Conservation (phyloP, 2,888 invertebrate genomes). For the Linhomoeus sp. region DNA sequence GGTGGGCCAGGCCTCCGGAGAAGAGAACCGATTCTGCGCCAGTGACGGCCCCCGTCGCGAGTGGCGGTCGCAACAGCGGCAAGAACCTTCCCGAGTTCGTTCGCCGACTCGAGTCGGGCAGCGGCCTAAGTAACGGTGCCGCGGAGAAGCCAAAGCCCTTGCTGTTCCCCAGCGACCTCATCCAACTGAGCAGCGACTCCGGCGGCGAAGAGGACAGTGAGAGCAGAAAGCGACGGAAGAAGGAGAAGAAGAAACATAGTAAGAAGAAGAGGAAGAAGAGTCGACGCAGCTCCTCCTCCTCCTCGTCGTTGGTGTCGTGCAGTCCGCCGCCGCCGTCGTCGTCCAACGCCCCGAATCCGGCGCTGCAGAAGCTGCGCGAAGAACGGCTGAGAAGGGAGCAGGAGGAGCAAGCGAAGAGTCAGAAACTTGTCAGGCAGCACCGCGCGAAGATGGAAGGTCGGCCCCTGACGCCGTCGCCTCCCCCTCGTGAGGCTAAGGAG, state of each 20-base stretch:
- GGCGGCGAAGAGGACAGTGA: conserved; percentile 8
- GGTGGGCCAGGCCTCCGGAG: too few relatives aligned
- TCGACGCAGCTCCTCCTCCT: conserved; percentile 19
- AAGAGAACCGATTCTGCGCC: too few relatives aligned
- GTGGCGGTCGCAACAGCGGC: too few relatives aligned
- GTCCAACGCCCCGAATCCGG: conserved; percentile 13
- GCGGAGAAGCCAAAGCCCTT: too few relatives aligned
- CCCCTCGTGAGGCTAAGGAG: conserved; percentile 12
- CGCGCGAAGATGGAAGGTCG: too few relatives aligned
- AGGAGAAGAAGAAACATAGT: conserved; percentile 12
- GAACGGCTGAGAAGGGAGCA: conserved; percentile 60
- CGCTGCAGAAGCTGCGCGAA: conserved; percentile 47
- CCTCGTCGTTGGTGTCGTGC: conserved; percentile 6
- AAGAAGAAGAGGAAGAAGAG: conserved; percentile 15
- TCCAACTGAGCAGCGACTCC: too few relatives aligned
- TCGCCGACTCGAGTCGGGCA: too few relatives aligned
- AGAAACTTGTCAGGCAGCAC: too few relatives aligned
- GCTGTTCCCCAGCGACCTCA: too few relatives aligned
- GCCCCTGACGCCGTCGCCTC: conserved; percentile 43
- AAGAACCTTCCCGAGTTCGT: conserved; percentile 3
- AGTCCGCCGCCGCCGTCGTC: conserved; percentile 5
- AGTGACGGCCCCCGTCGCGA: too few relatives aligned
- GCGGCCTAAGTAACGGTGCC: too few relatives aligned
- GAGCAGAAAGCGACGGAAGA: conserved; percentile 9
- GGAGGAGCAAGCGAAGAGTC: conserved; percentile 17